Conservation (phyloP, 2,797 vertebrate genomes). For the Mormyrus hasselquistii region DNA sequence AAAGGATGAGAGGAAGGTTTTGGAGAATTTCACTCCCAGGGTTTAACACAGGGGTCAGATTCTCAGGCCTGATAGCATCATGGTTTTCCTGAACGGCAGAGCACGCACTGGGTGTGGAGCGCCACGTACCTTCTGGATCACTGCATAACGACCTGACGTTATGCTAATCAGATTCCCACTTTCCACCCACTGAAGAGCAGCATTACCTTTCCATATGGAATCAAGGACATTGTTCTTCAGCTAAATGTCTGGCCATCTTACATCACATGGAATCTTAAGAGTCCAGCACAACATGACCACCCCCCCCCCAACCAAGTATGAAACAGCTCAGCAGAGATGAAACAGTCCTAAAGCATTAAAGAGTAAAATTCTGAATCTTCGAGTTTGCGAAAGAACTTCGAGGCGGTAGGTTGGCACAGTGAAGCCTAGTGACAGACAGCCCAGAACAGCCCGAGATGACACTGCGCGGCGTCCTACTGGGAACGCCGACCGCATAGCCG, state of each 20-base stretch:
- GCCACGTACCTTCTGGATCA: not conserved
- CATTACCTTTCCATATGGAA: not conserved
- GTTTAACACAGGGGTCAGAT: not conserved
- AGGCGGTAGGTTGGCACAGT: not conserved
- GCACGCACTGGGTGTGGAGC: not conserved
- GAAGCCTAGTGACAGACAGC: not conserved
- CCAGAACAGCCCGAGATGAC: not conserved
- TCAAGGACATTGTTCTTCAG: not conserved
- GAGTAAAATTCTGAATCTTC: not conserved
- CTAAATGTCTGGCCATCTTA: not conserved
- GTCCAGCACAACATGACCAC: not conserved
- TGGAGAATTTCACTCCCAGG: not conserved
- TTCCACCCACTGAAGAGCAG: not conserved
- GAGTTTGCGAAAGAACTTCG: not conserved
- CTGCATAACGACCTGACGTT: not conserved
- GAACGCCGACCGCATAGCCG: not conserved
- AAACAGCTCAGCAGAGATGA: not conserved
- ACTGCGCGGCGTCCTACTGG: not conserved
- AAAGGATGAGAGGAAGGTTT: not conserved
- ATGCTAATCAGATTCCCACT: not conserved
- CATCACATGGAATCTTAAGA: not conserved
- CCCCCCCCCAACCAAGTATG: not conserved
- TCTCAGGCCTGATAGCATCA: not conserved
- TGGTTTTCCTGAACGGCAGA: not conserved
- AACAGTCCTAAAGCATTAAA: not conserved